A percentile compares a stretch with the other conserved stretches of the same genome.
Conservation (phyloP, 2,113 vertebrate species). For the zebrafish (Danio rerio) region GRCz12tu NC_133195.1:49640501-49641000, state of each 20-base stretch:
- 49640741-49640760: constrained; percentile 45
- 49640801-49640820: constrained; percentile 57
- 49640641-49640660: constrained; percentile 58
- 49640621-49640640: constrained; percentile 46
- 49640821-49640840: constrained; percentile 50
- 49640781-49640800: constrained; percentile 46
- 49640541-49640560: constrained; percentile 78
- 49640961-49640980: constrained; percentile 41
- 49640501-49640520: constrained; percentile 62
- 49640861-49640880: constrained; percentile 56
- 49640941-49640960: constrained; percentile 63
- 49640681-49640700: constrained; percentile 55
- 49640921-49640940: constrained; percentile 53
- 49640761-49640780: constrained; percentile 50
- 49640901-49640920: constrained; percentile 56
- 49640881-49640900: constrained; percentile 49
- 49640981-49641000: neutral
- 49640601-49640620: constrained; percentile 42
- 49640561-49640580: constrained; percentile 54
- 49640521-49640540: constrained; percentile 58
- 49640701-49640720: constrained; percentile 45
- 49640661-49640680: constrained; percentile 61
- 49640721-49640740: constrained; percentile 3
- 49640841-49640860: constrained; percentile 19
- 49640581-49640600: constrained; percentile 44